Conservation (phyloP, 2,888 invertebrate species). For the Dendrolimus houi region DNA sequence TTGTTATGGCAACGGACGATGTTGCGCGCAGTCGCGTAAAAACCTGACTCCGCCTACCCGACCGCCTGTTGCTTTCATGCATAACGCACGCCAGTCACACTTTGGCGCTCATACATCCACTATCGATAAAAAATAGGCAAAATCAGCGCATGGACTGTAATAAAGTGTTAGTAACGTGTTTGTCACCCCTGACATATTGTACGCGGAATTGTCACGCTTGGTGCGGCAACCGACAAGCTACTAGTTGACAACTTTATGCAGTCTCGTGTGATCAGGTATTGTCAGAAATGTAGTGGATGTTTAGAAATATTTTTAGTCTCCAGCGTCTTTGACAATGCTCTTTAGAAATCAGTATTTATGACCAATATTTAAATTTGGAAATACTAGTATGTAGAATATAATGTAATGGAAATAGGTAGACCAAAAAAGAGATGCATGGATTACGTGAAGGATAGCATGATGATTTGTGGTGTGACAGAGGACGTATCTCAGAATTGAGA, state of each 20-base stretch:
- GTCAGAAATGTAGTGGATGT: background rate
- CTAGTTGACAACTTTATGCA: slow-evolving; percentile 2
- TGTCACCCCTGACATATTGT: background rate
- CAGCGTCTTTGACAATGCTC: no score
- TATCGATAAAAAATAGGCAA: slow-evolving; percentile 19
- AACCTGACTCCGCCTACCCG: slow-evolving; percentile 47
- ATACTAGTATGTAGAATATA: no score
- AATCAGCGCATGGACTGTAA: slow-evolving; percentile 1
- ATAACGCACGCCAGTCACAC: slow-evolving; percentile 50
- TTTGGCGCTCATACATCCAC: slow-evolving; percentile 1
- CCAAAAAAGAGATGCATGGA: no score
- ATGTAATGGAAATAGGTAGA: no score
- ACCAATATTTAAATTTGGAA: no score
- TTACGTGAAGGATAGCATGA: no score
- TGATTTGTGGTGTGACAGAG: no score
- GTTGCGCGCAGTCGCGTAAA: slow-evolving; percentile 54
- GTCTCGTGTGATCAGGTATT: background rate
- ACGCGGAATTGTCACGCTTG: background rate
- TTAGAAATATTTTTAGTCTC: no score
- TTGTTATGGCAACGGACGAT: slow-evolving; percentile 57
- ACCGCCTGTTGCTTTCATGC: slow-evolving; percentile 67
- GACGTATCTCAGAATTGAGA: no score
- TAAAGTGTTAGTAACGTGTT: background rate
- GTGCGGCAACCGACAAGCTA: background rate
- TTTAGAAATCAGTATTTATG: no score